phyloP scores from a whole-genome alignment of 2,113 vertebrate species.

The Oenanthe oenanthe region DNA sequence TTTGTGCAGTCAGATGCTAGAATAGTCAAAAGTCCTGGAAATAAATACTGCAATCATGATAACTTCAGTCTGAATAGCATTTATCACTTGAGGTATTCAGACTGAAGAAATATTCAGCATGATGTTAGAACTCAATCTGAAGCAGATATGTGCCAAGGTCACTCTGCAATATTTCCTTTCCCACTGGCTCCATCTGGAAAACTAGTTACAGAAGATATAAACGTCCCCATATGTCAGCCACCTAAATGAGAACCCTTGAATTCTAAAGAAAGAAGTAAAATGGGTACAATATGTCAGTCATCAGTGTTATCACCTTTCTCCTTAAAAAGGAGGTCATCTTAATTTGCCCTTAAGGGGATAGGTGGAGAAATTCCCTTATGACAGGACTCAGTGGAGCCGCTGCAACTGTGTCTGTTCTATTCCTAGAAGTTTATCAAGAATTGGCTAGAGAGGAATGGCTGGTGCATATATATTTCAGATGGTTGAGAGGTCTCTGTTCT shows the following conservation, averaged over 20 bases:
- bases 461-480: not conserved
- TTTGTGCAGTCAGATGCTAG: not conserved
- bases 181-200: not conserved
- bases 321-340: not conserved
- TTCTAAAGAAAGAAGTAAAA: not conserved
- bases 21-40: not conserved
- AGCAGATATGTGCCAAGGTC: not conserved
- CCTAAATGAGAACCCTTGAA: not conserved
- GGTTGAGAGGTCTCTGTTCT: not conserved
- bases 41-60: not conserved
- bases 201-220: not conserved
- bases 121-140: not conserved
- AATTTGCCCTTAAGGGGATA: not conserved
- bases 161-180: not conserved
- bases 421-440: not conserved
- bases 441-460: not conserved
- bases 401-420: not conserved
- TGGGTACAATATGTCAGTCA: not conserved
- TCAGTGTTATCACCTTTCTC: not conserved
- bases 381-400: not conserved
- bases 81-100: not conserved
- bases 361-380: not conserved
- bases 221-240: not conserved
- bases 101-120: not conserved
- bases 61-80: not conserved